Evolutionary conservation across 2,888 invertebrate species (phyloP), one percentile per base, ranked within the genome.

Genomic region (Allygus modestus): DNA sequence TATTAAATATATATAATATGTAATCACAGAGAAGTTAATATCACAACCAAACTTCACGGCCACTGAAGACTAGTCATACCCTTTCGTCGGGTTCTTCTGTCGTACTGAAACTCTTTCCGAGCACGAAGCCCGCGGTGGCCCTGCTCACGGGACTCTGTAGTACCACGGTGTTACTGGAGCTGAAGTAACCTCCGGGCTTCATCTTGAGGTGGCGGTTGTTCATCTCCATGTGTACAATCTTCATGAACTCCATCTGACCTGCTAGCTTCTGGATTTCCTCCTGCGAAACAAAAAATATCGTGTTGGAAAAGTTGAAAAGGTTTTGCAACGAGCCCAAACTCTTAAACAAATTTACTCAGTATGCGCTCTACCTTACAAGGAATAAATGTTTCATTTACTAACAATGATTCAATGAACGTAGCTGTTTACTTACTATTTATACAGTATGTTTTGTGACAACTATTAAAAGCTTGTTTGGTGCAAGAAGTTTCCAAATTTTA

Each of bases 141-240:
- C 23, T 1, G 37, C 69, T 84, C 15, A 84, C 82, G 0, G 83
- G 82, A 69, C 86, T 86, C 84, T 86, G 87, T 51, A 87, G 84
- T 31, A 85, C 83, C 33, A 86, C 86, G 17, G 87, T 84, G 84
- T 86, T 86, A 41, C 87, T 86, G 33, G 87, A 82, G 81, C 94
- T 95, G 91, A 97, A 97, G 91, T 96, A 96, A 0, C 96, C 95
- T 26, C 96, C 96, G 0, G 94, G 94, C 87, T 96, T 95, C 85
- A 96, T 96, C 88, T 96, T 95, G 87, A 97, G 91, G 77, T 87
- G 87, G 11, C 87, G 83, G 90, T 97, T 97, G 92, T 97, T 96
- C 92, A 96, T 94, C 91, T 97, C 96, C 97, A 97, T 97, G 89
- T 97, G 96, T 26, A 97, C 97, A 90, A 97, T 97, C 92, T 97